Percentiles rank a stretch among this genome's conserved stretches.
Conservation (phyloP, 53 echinoderm and acorn worm genomes). For the Stichopus horrens region DNA sequence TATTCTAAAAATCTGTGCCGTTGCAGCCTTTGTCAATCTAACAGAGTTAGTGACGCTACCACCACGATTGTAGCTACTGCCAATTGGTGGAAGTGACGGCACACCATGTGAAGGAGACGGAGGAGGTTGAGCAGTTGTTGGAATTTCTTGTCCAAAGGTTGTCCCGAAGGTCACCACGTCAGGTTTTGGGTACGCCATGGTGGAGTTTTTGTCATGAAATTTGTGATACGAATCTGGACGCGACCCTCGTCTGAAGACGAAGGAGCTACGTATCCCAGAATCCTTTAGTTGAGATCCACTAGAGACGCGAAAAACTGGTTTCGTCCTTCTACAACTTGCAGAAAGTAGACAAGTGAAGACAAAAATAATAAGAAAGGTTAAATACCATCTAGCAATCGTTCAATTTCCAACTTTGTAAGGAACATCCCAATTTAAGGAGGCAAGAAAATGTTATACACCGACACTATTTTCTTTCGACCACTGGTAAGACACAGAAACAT, state of each 20-base stretch:
- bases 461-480: too few species aligned
- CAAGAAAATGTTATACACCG: too few species aligned
- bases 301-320: slow-evolving; percentile 13
- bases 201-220: neutral
- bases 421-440: too few species aligned
- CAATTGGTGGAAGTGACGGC: neutral
- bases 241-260: slow-evolving; percentile 26
- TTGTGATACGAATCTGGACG: slow-evolving; percentile 7
- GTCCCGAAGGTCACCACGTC: slow-evolving; percentile 24
- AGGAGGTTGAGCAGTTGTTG: neutral
- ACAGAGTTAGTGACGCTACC: neutral
- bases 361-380: too few species aligned
- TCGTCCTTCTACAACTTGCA: neutral
- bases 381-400: too few species aligned
- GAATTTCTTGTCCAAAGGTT: slow-evolving; percentile 9
- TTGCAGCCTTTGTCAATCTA: neutral
- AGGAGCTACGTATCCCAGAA: slow-evolving; percentile 9
- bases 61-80: neutral
- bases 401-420: too few species aligned
- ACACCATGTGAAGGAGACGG: neutral
- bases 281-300: neutral
- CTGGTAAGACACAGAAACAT: too few species aligned
- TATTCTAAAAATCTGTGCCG: slow-evolving; percentile 21
- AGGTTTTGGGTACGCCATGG: neutral
- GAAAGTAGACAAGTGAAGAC: too few species aligned